Evolutionary conservation across 2,797 vertebrate species (phyloP), one percentile per base, ranked within the genome.

Genomic region (Neoniphon sammara): DNA sequence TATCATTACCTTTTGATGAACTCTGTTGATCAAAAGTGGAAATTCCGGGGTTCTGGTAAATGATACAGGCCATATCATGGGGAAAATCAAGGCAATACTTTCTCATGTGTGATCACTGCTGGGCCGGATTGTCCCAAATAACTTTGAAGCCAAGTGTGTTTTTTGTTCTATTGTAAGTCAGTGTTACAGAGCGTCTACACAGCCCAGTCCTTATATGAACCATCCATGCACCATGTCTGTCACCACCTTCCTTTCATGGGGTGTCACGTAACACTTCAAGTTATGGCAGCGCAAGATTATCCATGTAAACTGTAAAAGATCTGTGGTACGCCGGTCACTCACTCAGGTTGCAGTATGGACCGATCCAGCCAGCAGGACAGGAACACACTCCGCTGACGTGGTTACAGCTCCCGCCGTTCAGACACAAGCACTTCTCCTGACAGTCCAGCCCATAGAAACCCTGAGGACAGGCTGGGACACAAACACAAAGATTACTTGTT

Each of bases 381-480:
- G 79, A 87, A 81, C 97, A 98, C 53, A 80, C 55, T 0, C 97
- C 96, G 0, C 68, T 94, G 60, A 86, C 36, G 0, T 93, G 92
- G 70, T 97, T 87, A 2, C 97, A 98, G 65, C 11, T 76, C 2
- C 92, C 96, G 0, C 96, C 96, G 0, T 96, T 94, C 0, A 93
- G 77, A 88, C 98, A 98, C 84, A 88, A 55, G 42, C 97, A 98
- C 78, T 91, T 90, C 3, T 88, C 55, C 44, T 50, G 93, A 66
- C 97, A 99, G 73, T 98, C 97, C 74, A 95, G 62, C 0, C 97
- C 96, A 0, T 93, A 96, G 91, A 97, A 99, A 23, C 97, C 97
- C 5, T 95, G 93, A 0, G 97, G 97, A 90, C 98, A 99, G 1
- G 95, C 98, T 99, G 91, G 58, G 49, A 89, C 7, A 74, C 73